Evolutionary conservation across 2,888 invertebrate genomes (phyloP).

Genomic region (Campoplex capitator): DNA sequence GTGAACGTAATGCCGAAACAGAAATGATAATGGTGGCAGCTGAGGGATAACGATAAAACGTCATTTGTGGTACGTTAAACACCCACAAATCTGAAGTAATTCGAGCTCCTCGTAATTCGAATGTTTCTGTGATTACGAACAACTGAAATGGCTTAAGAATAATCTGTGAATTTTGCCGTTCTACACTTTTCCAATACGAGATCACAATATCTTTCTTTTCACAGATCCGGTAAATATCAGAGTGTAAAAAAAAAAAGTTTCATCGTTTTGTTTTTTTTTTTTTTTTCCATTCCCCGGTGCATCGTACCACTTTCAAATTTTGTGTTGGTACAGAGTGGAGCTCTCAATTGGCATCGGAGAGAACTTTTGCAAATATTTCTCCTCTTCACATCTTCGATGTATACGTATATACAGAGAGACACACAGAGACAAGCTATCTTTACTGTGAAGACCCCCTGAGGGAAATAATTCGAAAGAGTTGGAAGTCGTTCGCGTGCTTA

Average conservation of each 20-base stretch:
- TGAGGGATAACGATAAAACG: too few species aligned
- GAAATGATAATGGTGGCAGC: too few species aligned
- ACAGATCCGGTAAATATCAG: neutral
- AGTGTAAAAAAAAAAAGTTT: neutral
- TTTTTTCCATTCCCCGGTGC: neutral
- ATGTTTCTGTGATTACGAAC: neutral
- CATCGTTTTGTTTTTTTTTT: neutral
- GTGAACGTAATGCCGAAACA: neutral
- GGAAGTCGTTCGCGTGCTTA: constrained; percentile 67
- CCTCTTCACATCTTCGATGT: constrained; percentile 42
- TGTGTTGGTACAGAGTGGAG: constrained; percentile 5
- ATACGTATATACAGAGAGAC: neutral
- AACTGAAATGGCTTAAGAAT: neutral
- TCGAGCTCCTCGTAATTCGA: too few species aligned
- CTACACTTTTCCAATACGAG: neutral
- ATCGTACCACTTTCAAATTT: constrained; percentile 10
- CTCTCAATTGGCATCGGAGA: constrained; percentile 36
- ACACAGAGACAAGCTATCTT: constrained; percentile 31
- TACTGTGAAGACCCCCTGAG: constrained; percentile 46
- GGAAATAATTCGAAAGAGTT: constrained; percentile 68
- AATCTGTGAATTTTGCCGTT: neutral
- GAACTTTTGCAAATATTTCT: constrained; percentile 45
- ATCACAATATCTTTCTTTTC: neutral
- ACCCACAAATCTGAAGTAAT: neutral
- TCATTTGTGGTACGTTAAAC: too few species aligned